Percentiles rank a stretch among this genome's conserved stretches.
phyloP scores from a whole-genome alignment of 2,888 invertebrate species.

The Nomada fabriciana region DNA sequence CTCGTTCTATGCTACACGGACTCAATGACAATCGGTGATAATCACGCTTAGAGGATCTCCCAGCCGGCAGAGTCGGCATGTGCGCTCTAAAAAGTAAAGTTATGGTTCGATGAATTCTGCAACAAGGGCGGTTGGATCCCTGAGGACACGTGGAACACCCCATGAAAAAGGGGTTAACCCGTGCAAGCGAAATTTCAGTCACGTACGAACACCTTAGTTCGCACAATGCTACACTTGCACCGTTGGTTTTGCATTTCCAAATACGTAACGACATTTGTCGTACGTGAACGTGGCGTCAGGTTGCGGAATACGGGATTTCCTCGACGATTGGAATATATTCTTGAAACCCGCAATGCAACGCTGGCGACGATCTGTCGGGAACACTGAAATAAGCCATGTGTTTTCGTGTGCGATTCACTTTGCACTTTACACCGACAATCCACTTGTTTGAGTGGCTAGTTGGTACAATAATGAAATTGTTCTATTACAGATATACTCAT shows the following conservation, averaged over 20 bases:
- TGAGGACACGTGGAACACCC: conserved; percentile 16
- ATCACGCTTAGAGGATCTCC: conserved; percentile 57
- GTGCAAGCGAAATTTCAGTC: conserved; percentile 70
- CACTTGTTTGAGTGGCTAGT: too few relatives aligned
- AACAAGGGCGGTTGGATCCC: conserved; percentile 38
- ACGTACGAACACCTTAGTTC: conserved; percentile 69
- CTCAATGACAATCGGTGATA: conserved; percentile 59
- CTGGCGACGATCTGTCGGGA: neutral
- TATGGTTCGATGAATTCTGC: conserved; percentile 68
- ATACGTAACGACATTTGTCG: conserved; percentile 39
- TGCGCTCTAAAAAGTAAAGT: conserved; percentile 71
- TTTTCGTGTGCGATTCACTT: too few relatives aligned
- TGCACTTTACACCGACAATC: too few relatives aligned
- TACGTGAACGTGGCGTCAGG: conserved; percentile 4
- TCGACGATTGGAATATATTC: conserved; percentile 2
- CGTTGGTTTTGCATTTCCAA: conserved; percentile 36
- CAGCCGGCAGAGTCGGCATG: conserved; percentile 37
- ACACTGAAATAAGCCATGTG: too few relatives aligned
- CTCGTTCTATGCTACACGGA: neutral
- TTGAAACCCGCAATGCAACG: neutral
- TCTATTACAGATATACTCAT: too few relatives aligned
- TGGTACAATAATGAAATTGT: too few relatives aligned
- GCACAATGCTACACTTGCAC: conserved; percentile 16
- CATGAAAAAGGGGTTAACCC: conserved; percentile 55
- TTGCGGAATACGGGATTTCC: conserved; percentile 46